Base-by-base conservation (phyloP, 2,113 vertebrate species). In the Salvelinus namaycush region DNA sequence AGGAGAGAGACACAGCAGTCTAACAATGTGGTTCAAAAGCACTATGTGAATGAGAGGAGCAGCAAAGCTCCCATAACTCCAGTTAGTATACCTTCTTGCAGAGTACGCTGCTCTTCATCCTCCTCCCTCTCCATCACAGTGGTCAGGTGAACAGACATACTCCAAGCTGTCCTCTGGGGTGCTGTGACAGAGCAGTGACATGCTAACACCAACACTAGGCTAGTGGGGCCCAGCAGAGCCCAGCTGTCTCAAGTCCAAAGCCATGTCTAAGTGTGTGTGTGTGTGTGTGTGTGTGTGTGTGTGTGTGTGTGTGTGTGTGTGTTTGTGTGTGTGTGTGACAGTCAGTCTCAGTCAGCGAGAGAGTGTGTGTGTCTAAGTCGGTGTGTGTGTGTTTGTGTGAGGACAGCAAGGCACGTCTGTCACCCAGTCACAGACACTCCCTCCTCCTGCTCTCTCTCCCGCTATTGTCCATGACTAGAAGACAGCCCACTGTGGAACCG, bases 171-270 rank as follows among this genome's bases (percentile, higher is more conserved):
- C 39, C 39, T 49, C 39, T 11, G 39, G 16, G 39, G 20, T 49
- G n/a, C 13, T 20, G 59, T 12, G n/a, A 34, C 20, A 49, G 34
- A 4, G 12, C 6, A 26, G 68, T 26, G 34, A 34, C 68, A 70
- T 70, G 20, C 68, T 24, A n/a, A 48, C 31, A 16, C 39, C 39
- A 44, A 44, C 8, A 44, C 39, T 44, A 11, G 39, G 39, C 39
- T 44, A 44, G 31, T 11, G 9, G 20, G 1, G 39, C 67, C 67
- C 67, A 18, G 18, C 22, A 24, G 44, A 34, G 11, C 11, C 34
- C 39, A 22, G 68, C 34, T 70, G 27, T 22, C 68, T 44, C 39
- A 70, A 26, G 68, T 70, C 39, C 39, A 70, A 49, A 70, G 39
- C 68, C 68, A 70, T 70, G n/a, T 20, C 68, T 48, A 1, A 22